Conservation (phyloP, 2,797 vertebrate genomes). For the Poeciliopsis turneri region DNA sequence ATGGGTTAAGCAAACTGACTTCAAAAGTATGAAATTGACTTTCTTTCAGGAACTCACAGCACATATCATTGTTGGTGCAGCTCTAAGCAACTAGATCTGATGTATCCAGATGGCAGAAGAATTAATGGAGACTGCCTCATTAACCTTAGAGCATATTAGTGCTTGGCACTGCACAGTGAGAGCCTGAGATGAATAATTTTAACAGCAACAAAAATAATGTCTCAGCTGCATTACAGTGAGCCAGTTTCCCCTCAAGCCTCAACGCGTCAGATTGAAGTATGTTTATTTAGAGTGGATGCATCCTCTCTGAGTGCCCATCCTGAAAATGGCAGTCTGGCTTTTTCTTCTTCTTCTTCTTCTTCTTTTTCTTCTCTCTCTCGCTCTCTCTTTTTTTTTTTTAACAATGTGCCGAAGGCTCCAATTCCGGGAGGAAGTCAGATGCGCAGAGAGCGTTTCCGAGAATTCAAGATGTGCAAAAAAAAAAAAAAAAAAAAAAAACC, state of each 20-base stretch:
- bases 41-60: constrained; percentile 42
- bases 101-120: constrained; percentile 71
- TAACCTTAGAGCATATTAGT: constrained; percentile 77
- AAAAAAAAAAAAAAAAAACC: background rate
- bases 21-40: constrained; percentile 19
- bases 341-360: background rate
- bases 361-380: background rate
- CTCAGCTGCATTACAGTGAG: constrained; percentile 51
- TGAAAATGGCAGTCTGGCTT: constrained; percentile 71
- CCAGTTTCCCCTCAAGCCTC: constrained; percentile 8
- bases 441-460: constrained; percentile 59
- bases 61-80: constrained; percentile 57
- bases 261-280: constrained; percentile 22
- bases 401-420: constrained; percentile 54
- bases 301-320: constrained; percentile 60
- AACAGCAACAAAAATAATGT: constrained; percentile 21
- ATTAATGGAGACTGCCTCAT: constrained; percentile 78
- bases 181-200: constrained; percentile 46
- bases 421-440: constrained; percentile 65
- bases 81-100: constrained; percentile 67
- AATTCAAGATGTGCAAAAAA: constrained; percentile 58
- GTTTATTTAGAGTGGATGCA: constrained; percentile 43
- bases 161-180: constrained; percentile 67
- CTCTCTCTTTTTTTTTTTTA: background rate
- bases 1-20: constrained; percentile 5